Evolutionary conservation across 2,797 vertebrate genomes (phyloP).

Genomic region (Diglossa cyanea): DNA sequence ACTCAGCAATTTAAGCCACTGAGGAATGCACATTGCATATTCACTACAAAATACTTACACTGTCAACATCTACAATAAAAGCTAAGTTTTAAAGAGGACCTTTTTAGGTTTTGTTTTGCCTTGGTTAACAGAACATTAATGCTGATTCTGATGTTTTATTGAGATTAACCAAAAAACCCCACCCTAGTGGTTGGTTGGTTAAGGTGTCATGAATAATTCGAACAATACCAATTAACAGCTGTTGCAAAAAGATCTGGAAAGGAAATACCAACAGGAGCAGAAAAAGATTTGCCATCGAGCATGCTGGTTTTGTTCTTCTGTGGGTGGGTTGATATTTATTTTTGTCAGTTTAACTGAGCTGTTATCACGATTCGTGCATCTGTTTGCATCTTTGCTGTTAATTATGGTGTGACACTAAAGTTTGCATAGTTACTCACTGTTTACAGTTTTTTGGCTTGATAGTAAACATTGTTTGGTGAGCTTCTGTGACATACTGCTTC

Average conservation of each 20-base stretch:
- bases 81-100: background rate
- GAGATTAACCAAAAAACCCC: background rate
- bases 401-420: constrained; percentile 39
- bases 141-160: background rate
- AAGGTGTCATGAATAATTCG: background rate
- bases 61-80: constrained; percentile 4
- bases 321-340: constrained; percentile 50
- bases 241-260: background rate
- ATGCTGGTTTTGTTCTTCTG: constrained; percentile 5
- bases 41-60: constrained; percentile 35
- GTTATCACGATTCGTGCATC: background rate
- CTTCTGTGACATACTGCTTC: constrained; percentile 12
- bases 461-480: constrained; percentile 43
- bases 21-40: constrained; percentile 18
- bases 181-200: background rate
- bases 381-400: constrained; percentile 55
- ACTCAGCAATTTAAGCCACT: constrained; percentile 5
- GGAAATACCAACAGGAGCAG: background rate
- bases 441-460: background rate
- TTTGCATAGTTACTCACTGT: constrained; percentile 53
- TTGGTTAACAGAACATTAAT: background rate
- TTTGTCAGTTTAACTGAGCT: constrained; percentile 36
- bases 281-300: background rate
- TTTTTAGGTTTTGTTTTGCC: background rate
- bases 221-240: constrained; percentile 32